Evolutionary conservation across 2,888 invertebrate species (phyloP), one percentile per base, ranked within the genome.

Genomic region (Fissipunctia ypsillon): DNA sequence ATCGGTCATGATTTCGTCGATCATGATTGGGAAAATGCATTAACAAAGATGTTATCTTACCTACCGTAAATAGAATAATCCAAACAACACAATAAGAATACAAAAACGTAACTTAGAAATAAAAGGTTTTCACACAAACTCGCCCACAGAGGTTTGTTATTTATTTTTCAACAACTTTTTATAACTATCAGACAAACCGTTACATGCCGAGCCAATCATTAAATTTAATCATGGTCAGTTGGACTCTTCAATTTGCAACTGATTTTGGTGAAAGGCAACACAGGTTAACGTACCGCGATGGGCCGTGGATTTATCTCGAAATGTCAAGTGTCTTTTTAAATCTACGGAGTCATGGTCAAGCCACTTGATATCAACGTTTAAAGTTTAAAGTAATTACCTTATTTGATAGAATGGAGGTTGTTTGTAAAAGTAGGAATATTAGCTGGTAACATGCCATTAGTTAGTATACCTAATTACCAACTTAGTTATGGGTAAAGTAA

Each of bases 261-360:
- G 86, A 87, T 85, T 87, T 87, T 88, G 90, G 91, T 91, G 92
- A 92, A 91, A 92, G 91, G 91, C 86, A 87, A 70, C 84, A 76
- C 83, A 78, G 89, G 88, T 89, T 87, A 90, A 89, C 83, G 89
- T 78, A 83, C 88, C 76, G 60, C 69, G 83, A 85, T 84, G 84
- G 77, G 69, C 73, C 66, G 73, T 70, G 73, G 83, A 81, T 83
- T 87, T 84, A 88, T 86, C 87, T 87, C 70, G 48, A 89, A 90
- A 90, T 90, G 90, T 90, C 89, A 89, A 88, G 85, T 84, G 81
- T 80, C 74, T 86, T 68, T 78, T 84, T 81, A 81, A 85, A 76
- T 78, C 84, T 83, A 84, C 76, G 77, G 71, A 85, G 78, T 84
- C 87, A 88, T 81, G 86, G 84, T 80, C 85, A 84, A 72, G 65